Evolutionary conservation across 2,113 vertebrate species (phyloP), one percentile per base, ranked within the genome.

Genomic region (Lanius collurio): DNA sequence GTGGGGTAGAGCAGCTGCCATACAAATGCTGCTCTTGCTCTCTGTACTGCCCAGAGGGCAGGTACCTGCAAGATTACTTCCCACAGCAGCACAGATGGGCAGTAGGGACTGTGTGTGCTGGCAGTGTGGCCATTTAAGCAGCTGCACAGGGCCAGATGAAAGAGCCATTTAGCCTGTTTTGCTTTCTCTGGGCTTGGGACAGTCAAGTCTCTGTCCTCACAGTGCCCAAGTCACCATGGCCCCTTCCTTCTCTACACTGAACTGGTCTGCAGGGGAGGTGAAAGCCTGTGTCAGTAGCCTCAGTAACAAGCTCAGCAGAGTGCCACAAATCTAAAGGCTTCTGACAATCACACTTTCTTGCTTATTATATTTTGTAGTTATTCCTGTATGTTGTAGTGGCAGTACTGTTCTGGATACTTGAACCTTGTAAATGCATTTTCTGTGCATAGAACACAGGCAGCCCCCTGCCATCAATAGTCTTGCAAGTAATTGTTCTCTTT

Each of bases 101-200:
- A 79, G 53, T 4, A 53, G 78, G 78, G 59, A 20, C 77, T 63
- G 26, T 49, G 37, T 18, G 67, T 88, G 52, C 75, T 84, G 67
- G 70, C 62, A 42, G 27, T 8, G 49, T 24, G 44, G 60, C 83
- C 73, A 33, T 77, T 73, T 15, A 49, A 95, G 64, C 87, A 93
- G 96, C 93, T 96, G 92, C 74, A 71, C 30, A 60, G 81, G 60
- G 87, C 74, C 81, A 89, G 60, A 81, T 95, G 92, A 96, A 97
- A 94, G 90, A 71, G 52, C 77, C 52, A 84, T 95, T 96, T 96
- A 95, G 87, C 33, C 74, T 82, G 62, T 64, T 71, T 68, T 64
- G 65, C 65, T 64, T 83, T 93, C 76, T 73, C 78, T 91, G 62
- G 67, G 82, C 87, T 78, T 93, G 70, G 92, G 87, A 96, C 94